Conservation (phyloP, 1,140 invertebrate species). For the Eueides isabella region DNA sequence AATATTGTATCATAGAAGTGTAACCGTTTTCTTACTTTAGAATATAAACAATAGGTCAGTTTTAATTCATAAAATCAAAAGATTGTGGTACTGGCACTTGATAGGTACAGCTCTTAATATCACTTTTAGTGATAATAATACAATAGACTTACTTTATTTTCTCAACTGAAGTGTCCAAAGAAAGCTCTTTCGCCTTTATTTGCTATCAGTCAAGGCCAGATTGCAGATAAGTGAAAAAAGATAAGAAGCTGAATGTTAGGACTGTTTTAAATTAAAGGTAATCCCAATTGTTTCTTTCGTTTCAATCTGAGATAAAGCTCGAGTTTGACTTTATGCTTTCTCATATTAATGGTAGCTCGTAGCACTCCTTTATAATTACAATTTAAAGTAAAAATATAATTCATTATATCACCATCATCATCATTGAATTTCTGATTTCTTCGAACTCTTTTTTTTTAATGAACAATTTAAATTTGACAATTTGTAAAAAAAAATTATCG, state of each 20-base stretch:
- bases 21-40: no score
- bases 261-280: constrained; percentile 78
- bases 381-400: constrained; percentile 1
- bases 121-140: no score
- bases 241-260: constrained; percentile 46
- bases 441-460: no score
- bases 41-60: no score
- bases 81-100: no score
- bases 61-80: no score
- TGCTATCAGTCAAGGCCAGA: constrained; percentile 28
- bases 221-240: constrained; percentile 69
- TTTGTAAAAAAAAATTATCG: no score
- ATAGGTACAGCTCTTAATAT: no score
- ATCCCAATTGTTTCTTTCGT: constrained; percentile 37
- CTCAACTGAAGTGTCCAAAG: background rate
- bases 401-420: background rate
- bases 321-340: constrained; percentile 53
- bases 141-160: background rate
- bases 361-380: constrained; percentile 39
- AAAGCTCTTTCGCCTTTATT: background rate
- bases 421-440: no score
- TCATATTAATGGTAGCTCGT: constrained; percentile 38
- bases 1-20: no score
- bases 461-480: no score
- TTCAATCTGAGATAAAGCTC: constrained; percentile 43